Conservation (phyloP, 2,113 vertebrate species). For the Nerophis ophidion region DNA sequence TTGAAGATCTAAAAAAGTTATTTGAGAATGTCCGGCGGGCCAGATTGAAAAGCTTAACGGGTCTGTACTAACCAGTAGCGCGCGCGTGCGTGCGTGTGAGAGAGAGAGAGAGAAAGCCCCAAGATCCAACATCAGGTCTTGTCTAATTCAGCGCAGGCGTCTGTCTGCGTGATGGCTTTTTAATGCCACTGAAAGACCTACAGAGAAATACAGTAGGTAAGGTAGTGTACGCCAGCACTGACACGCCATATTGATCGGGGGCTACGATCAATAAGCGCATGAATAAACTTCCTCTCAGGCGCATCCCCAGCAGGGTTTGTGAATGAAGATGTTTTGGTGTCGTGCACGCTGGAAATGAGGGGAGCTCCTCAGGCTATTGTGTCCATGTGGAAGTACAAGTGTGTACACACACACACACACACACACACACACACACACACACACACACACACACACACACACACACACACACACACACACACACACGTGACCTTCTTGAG, state of each 20-base stretch:
- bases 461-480: too few relatives aligned
- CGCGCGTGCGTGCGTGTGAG: neutral
- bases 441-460: too few relatives aligned
- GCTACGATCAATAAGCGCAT: conserved; percentile 57
- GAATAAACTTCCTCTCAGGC: conserved; percentile 45
- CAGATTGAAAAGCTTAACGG: too few relatives aligned
- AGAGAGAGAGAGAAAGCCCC: conserved; percentile 33
- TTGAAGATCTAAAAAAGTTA: too few relatives aligned
- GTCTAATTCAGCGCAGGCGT: conserved; percentile 68
- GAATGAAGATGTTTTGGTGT: conserved; percentile 66
- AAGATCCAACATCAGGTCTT: conserved; percentile 73
- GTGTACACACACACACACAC: neutral
- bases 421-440: neutral
- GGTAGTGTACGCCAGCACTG: conserved; percentile 17
- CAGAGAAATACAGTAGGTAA: conserved; percentile 9
- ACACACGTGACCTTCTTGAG: too few relatives aligned
- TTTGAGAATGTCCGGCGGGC: too few relatives aligned
- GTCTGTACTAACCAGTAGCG: too few relatives aligned
- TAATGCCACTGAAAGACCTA: conserved; percentile 63
- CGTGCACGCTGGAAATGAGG: neutral
- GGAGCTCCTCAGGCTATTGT: conserved; percentile 6
- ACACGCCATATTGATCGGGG: conserved; percentile 44
- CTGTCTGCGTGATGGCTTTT: conserved; percentile 68
- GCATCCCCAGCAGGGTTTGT: conserved; percentile 27
- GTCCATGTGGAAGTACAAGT: conserved; percentile 3